Percentiles rank a stretch among this genome's conserved stretches.
phyloP scores from a whole-genome alignment of 2,113 vertebrate genomes.

The Dascyllus trimaculatus region DNA sequence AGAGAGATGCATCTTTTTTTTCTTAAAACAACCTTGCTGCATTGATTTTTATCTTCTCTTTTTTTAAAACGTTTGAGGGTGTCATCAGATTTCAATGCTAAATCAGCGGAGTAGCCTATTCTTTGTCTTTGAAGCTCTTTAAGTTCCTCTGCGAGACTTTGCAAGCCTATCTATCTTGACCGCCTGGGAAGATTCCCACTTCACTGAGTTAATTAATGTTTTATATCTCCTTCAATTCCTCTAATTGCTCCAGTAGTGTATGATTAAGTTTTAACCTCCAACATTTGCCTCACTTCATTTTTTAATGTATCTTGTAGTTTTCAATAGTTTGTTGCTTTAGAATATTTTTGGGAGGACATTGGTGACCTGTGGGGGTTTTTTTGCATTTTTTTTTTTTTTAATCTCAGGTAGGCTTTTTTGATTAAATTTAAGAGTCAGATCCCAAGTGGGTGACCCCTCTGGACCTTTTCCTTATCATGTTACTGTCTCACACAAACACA shows the following conservation, averaged over 20 bases:
- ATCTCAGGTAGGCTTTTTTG: neutral
- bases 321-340: neutral
- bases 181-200: conserved; percentile 28
- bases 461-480: conserved; percentile 18
- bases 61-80: neutral
- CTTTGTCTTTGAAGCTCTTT: conserved; percentile 26
- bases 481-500: conserved; percentile 5
- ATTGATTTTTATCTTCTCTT: neutral
- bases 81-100: conserved; percentile 13
- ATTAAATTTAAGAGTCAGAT: conserved; percentile 33
- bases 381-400: neutral
- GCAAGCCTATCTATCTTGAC: conserved; percentile 29
- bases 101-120: conserved; percentile 6
- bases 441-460: neutral
- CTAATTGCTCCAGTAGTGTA: conserved; percentile 45
- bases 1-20: neutral
- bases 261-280: conserved; percentile 35
- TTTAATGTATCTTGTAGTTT: conserved; percentile 11
- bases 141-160: conserved; percentile 20
- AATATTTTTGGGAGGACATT: conserved; percentile 19
- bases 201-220: conserved; percentile 55
- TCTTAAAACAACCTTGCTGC: neutral
- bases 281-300: conserved; percentile 25
- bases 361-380: neutral
- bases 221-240: conserved; percentile 50